Evolutionary conservation across 2,113 vertebrate species (phyloP), one percentile per base, ranked within the genome.

Genomic region (Sinosuthora webbiana): DNA sequence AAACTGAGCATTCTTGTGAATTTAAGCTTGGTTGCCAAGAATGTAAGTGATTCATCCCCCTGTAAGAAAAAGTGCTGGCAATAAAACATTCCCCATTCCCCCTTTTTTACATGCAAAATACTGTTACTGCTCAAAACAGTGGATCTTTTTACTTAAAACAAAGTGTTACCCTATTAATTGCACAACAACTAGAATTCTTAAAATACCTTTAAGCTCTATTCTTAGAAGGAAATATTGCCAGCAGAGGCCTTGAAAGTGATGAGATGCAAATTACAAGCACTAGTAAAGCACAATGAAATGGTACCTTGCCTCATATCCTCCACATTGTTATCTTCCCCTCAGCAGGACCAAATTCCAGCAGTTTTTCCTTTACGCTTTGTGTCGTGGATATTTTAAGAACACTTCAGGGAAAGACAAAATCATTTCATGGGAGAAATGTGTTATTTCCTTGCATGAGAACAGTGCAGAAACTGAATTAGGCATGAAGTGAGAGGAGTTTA

Each of bases 1-100:
- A 97, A 97, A 96, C 89, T 93, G 92, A 95, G 90, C 96, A 97
- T 94, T 97, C 94, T 96, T 96, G 93, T 87, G 95, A 96, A 95
- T 89, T 84, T 94, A 88, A 85, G 82, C 42, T 80, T 52, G 35
- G 42, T 80, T 97, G 95, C 96, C 97, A 97, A 97, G 95, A 97
- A 97, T 96, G 84, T 82, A 90, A 97, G 67, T 96, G 95, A 97
- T 97, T 97, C 97, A 97, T 95, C 41, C 45, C 50, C 47, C 81
- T 83, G 89, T 56, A 95, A 97, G 83, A 71, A 97, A 90, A 93
- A 94, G 82, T 44, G 74, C 75, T 94, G 90, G 89, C 90, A 93
- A 94, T 94, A 78, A 95, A 94, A 85, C 63, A 41, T 81, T 93
- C 75, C 82, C 71, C 49, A 83, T 60, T 89, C 69, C 84, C 47